Base-by-base conservation (phyloP, 2,888 invertebrate species). In the Tipula confusa region DNA sequence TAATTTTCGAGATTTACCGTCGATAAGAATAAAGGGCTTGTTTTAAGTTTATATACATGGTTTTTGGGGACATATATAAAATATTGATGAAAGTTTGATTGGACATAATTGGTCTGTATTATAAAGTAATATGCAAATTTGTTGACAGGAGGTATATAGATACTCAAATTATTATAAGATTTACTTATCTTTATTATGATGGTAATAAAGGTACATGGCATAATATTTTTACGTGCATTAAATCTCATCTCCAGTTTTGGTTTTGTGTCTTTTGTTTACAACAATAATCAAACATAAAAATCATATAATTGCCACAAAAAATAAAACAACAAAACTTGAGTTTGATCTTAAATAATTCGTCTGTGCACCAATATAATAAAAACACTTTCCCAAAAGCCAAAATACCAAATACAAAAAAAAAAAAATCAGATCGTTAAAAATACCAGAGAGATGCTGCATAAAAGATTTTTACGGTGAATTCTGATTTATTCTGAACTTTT, bases 21-120 rank as follows among this genome's bases (percentile, higher is more conserved):
- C 6, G 64, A 64, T 64, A 64, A 43, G 13, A 24, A n/a, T n/a
- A 24, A 64, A 64, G 64, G 64, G 64, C 24, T 64, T 64, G 24
- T n/a, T 15, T 24, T 11, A n/a, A n/a, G n/a, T n/a, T n/a, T n/a
- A n/a, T n/a, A n/a, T n/a, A n/a, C n/a, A n/a, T n/a, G n/a, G 64
- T 13, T 24, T 43, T 64, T 64, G 64, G 64, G 13, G 64, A 64
- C 64, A 64, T 43, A 6, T 24, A 24, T 64, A n/a, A n/a, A 64
- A 24, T 33, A 33, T 64, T 43, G 64, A 64, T 64, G 64, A 64
- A 64, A 64, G 64, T 64, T 64, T 64, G 64, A 64, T 64, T 64
- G 64, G 24, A 24, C 24, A 64, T 64, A 64, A 64, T 64, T 64
- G 64, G 64, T 11, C 6, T 64, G 24, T 7, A 13, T n/a, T n/a